A percentile compares a stretch with the other conserved stretches of the same genome.
Conservation (phyloP, 2,797 vertebrate species). For the Triplophysa bombifrons region DNA sequence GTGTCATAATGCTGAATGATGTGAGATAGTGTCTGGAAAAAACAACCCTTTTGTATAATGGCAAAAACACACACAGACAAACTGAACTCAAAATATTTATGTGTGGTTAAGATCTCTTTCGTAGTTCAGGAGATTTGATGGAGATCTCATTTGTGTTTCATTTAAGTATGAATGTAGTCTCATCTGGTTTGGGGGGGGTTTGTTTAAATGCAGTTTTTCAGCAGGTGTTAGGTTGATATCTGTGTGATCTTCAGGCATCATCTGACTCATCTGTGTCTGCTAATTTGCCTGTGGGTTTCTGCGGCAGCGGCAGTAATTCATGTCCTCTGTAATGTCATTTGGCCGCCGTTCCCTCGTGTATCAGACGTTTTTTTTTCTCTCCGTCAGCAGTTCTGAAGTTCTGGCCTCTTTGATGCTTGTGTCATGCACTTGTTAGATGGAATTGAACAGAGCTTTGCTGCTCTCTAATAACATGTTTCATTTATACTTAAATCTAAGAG, state of each 20-base stretch:
- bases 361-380: slow-evolving; percentile 20
- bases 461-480: slow-evolving; percentile 14
- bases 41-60: background rate
- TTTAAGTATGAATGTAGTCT: too few relatives aligned
- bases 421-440: background rate
- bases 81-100: too few relatives aligned
- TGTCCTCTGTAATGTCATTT: slow-evolving; percentile 18
- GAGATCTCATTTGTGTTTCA: too few relatives aligned
- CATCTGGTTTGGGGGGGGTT: too few relatives aligned
- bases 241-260: too few relatives aligned
- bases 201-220: background rate
- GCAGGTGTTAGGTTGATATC: background rate
- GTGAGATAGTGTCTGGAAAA: background rate
- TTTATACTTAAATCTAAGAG: slow-evolving; percentile 22
- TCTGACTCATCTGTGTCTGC: background rate
- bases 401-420: background rate
- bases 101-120: too few relatives aligned
- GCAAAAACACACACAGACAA: background rate
- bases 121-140: too few relatives aligned
- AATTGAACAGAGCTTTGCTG: background rate
- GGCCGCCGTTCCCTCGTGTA: background rate
- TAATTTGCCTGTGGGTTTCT: background rate
- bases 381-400: slow-evolving; percentile 25
- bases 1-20: background rate
- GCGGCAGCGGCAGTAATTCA: slow-evolving; percentile 32